Evolutionary conservation across 1,140 invertebrate genomes (phyloP), one percentile per base, ranked within the genome.

Genomic region (Protaetia brevitarsis): DNA sequence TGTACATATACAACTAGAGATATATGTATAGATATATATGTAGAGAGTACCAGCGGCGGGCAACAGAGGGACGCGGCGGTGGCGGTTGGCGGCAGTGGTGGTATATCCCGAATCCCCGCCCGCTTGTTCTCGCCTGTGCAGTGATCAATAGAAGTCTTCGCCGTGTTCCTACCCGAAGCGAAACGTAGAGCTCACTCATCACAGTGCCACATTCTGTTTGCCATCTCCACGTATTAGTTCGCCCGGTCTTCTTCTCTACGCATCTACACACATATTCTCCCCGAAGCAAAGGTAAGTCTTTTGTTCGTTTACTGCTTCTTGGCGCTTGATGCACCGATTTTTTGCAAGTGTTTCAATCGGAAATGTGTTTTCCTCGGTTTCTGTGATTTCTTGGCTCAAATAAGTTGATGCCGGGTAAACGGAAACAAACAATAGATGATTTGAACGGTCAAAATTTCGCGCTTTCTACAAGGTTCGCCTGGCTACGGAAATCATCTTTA

Each of bases 111-210:
- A 65, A 67, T 70, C 68, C 68, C 68, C 68, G 68, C 68, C 68
- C 68, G 68, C 68, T 70, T 70, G 23, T 30, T 70, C 68, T 70
- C 68, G 68, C 68, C 68, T 67, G 63, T 70, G 57, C 65, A 67
- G 68, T 70, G 68, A 70, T 70, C 68, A 70, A 70, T 70, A 70
- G 68, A 70, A 66, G 68, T 66, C 66, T 70, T 66, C 66, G 65
- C 67, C 64, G 68, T 70, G 68, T 63, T 70, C 66, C 61, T 65
- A 31, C 66, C 65, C 45, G 63, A 65, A 51, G 30, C 63, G 41
- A 45, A 13, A 45, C 41, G 41, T 45, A 65, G 45, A 30, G 45
- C 63, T 65, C 29, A 13, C 23, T 45, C 28, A 23, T n/a, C 27
- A 19, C 27, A 51, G 37, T 29, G 29, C 30, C 51, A 30, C 37